Evolutionary conservation across 2,113 vertebrate species (phyloP).

Genomic region (Circaetus gallicus): DNA sequence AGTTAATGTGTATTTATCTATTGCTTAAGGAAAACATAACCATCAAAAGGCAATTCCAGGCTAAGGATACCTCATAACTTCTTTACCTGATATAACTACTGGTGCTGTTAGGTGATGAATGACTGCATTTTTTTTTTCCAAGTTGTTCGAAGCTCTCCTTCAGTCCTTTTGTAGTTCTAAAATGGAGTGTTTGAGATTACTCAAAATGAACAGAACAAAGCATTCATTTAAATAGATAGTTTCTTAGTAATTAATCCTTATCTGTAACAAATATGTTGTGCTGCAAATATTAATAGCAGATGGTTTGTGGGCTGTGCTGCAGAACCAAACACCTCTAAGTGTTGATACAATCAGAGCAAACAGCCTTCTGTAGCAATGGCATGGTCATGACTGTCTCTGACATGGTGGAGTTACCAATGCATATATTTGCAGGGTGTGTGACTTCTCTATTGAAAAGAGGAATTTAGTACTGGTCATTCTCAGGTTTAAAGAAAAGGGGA

Average conservation of each 20-base stretch:
- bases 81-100: neutral
- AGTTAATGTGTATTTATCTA: neutral
- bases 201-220: neutral
- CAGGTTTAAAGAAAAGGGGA: neutral
- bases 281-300: neutral
- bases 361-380: neutral
- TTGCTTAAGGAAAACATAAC: neutral
- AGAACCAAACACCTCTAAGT: neutral
- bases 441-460: neutral
- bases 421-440: neutral
- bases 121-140: neutral
- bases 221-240: neutral
- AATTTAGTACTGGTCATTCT: neutral
- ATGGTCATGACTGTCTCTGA: neutral
- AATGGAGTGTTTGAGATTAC: neutral
- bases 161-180: neutral
- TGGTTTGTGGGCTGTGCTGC: neutral
- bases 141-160: neutral
- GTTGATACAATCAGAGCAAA: neutral
- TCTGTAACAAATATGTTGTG: neutral
- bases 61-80: neutral
- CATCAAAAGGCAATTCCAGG: neutral
- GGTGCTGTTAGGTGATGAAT: neutral
- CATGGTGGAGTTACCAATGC: neutral
- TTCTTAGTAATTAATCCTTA: neutral